Evolutionary conservation across 2,797 vertebrate genomes (phyloP).

Genomic region (Sebastes reedi): DNA sequence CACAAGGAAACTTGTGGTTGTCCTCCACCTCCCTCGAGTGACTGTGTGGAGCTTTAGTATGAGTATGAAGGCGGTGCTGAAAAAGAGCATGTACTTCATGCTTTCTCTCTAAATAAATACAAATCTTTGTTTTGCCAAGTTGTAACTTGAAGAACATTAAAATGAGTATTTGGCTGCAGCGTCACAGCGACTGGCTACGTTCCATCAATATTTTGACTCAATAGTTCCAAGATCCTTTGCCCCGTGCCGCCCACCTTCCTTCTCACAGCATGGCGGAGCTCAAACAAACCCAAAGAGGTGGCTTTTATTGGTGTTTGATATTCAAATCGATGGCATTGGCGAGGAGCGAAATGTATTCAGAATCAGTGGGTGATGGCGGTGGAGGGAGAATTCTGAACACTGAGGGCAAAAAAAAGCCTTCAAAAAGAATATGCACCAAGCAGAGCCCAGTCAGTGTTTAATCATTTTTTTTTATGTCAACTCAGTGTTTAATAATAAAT

Average conservation of each 20-base stretch:
- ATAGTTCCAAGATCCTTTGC: slow-evolving; percentile 63
- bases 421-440: slow-evolving; percentile 43
- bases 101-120: slow-evolving; percentile 44
- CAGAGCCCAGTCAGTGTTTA: slow-evolving; percentile 20
- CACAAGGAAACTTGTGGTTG: not conserved
- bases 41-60: slow-evolving; percentile 7
- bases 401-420: slow-evolving; percentile 11
- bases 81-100: slow-evolving; percentile 31
- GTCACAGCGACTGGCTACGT: slow-evolving; percentile 54
- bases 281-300: slow-evolving; percentile 69
- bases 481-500: slow-evolving; percentile 64
- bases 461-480: slow-evolving; percentile 53
- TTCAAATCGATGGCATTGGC: slow-evolving; percentile 74
- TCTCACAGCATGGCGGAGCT: slow-evolving; percentile 62
- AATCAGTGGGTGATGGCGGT: slow-evolving; percentile 55
- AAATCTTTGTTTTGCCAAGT: slow-evolving; percentile 54
- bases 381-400: slow-evolving; percentile 19
- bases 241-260: slow-evolving; percentile 55
- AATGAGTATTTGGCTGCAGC: slow-evolving; percentile 63
- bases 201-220: slow-evolving; percentile 77
- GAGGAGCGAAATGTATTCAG: slow-evolving; percentile 47
- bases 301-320: slow-evolving; percentile 74
- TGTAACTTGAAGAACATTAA: slow-evolving; percentile 55
- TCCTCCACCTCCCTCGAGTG: slow-evolving; percentile 10
- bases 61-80: not conserved